Conservation (phyloP, 2,888 invertebrate genomes). For the Saturnia pavonia region DNA sequence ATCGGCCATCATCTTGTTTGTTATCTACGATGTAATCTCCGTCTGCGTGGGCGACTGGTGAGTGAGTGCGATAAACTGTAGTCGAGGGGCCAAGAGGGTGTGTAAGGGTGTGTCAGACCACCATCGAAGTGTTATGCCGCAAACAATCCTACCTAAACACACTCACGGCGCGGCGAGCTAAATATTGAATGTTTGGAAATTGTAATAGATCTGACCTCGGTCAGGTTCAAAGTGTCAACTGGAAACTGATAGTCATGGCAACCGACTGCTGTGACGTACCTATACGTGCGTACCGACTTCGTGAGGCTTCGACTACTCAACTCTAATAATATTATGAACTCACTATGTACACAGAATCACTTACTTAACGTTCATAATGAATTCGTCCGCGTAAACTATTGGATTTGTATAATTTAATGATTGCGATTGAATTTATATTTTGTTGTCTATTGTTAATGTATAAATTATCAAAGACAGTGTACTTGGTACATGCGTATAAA, state of each 20-base stretch:
- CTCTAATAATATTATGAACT: too few relatives aligned
- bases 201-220: not conserved
- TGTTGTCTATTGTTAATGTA: too few relatives aligned
- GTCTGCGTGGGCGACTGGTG: slow-evolving; percentile 5
- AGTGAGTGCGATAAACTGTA: not conserved
- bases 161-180: not conserved
- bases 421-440: too few relatives aligned
- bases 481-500: too few relatives aligned
- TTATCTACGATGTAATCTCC: not conserved
- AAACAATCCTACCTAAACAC: not conserved
- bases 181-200: not conserved
- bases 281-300: too few relatives aligned
- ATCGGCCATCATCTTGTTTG: slow-evolving; percentile 6
- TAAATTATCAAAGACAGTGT: too few relatives aligned
- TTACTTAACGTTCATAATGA: too few relatives aligned
- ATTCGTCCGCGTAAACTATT: too few relatives aligned
- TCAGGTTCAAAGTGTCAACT: not conserved
- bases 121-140: not conserved
- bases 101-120: not conserved
- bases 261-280: not conserved
- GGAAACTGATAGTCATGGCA: too few relatives aligned
- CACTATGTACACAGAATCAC: too few relatives aligned
- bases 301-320: too few relatives aligned
- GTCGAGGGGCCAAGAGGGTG: slow-evolving; percentile 1
- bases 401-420: too few relatives aligned